Evolutionary conservation across 2,888 invertebrate genomes (phyloP), one percentile per base, ranked within the genome.

Genomic region (Tenthredo mesomela): DNA sequence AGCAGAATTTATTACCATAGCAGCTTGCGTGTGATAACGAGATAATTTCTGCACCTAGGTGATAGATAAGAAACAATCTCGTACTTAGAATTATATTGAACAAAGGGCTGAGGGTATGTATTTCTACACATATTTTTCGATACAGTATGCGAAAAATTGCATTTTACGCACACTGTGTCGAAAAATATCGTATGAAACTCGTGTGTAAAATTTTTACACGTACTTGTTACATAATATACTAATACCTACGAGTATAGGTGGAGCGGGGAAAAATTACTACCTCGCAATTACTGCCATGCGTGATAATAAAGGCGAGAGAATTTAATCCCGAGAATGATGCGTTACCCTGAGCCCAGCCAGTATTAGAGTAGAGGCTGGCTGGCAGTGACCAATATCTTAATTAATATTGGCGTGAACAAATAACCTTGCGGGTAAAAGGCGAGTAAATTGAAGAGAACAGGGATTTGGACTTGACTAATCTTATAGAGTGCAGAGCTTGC

Each of bases 401-500:
- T 82, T 82, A 67, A 82, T 67, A 82, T 82, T 82, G 82, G 67
- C 82, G 82, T 67, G 82, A 82, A 82, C 82, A 82, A 82, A 82
- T 82, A 82, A 82, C 82, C 82, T 65, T 47, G 82, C 12, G 33
- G 29, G 78, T n/a, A 47, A 58, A 82, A 67, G 29, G 61, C 82
- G 67, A 67, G 82, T 82, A 82, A 82, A 82, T 82, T 82, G 82
- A n/a, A 82, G 47, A 82, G 82, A 82, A 82, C 82, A 67, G 82
- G 82, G 82, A 82, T 82, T 82, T 82, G 67, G 82, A 82, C 67
- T 67, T 67, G 85, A 86, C 89, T 92, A 93, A 93, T 93, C 91
- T 89, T 89, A 90, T 89, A 90, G 90, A 91, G 90, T 92, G 90
- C 89, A 87, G 86, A 88, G 86, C 88, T 86, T 87, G 90, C 91